Conservation (phyloP, 1,140 invertebrate species). For the Drosophila ironensis region DNA sequence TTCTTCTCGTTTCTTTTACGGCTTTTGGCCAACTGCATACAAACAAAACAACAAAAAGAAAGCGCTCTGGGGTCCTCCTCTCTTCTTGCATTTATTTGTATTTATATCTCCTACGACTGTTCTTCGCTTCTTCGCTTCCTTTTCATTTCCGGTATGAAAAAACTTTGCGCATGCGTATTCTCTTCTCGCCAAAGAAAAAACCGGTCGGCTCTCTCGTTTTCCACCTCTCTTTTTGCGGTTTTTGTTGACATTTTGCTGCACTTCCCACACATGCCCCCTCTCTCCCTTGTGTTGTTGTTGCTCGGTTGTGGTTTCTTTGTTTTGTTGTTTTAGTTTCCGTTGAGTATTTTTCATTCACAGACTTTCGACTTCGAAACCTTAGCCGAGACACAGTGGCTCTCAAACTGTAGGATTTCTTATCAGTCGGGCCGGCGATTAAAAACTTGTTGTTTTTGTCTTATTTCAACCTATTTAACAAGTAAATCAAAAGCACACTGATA, state of each 20-base stretch:
- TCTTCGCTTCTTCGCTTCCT: slow-evolving; percentile 11
- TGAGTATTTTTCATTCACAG: slow-evolving; percentile 52
- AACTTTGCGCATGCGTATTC: slow-evolving; percentile 44
- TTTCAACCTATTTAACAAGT: too few species aligned
- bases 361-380: slow-evolving; percentile 17
- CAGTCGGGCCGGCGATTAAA: too few species aligned
- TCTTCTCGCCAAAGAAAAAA: slow-evolving; percentile 26
- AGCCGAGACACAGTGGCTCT: background rate
- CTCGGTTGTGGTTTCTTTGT: slow-evolving; percentile 3
- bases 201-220: slow-evolving; percentile 23
- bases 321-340: slow-evolving; percentile 24
- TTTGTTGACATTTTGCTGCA: slow-evolving; percentile 68
- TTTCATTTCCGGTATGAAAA: slow-evolving; percentile 33
- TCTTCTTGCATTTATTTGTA: slow-evolving; percentile 4
- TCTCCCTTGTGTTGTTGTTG: background rate
- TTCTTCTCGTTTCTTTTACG: slow-evolving; percentile 32
- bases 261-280: slow-evolving; percentile 1
- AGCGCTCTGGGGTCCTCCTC: too few species aligned
- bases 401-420: slow-evolving; percentile 25
- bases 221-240: slow-evolving; percentile 14
- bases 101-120: background rate
- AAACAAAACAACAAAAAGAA: background rate
- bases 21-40: slow-evolving; percentile 24
- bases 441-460: too few species aligned
- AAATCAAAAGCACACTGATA: slow-evolving; percentile 23